These are phyloP conservation scores for Circaetus gallicus DNA, from an alignment of 2,113 vertebrate genomes.

Conservation along the genomic window DNA sequence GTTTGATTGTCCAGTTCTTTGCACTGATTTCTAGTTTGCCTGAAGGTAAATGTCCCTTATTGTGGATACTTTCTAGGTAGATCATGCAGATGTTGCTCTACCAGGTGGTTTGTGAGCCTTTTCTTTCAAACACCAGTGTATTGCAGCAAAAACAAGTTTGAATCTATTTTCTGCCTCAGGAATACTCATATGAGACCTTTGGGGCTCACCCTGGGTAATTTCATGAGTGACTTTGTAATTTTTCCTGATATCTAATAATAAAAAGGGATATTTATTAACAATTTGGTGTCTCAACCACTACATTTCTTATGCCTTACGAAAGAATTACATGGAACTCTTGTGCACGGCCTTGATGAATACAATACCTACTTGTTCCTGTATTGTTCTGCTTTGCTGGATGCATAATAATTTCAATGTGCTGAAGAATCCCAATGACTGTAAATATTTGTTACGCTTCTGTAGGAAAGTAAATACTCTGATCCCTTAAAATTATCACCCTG, in stretches of 20 bases:
- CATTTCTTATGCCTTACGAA: not conserved
- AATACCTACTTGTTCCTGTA: not conserved
- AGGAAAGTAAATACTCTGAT: not conserved
- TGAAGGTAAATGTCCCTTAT: not conserved
- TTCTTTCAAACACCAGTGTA: not conserved
- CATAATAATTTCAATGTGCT: not conserved
- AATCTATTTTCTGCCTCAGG: not conserved
- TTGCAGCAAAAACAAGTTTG: not conserved
- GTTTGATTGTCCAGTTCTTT: not conserved
- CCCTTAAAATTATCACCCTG: not conserved
- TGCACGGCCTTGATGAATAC: not conserved
- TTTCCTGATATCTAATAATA: not conserved
- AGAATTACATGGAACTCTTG: not conserved
- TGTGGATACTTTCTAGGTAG: not conserved
- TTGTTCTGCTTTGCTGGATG: not conserved
- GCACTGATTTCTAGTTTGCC: not conserved
- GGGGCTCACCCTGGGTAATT: not conserved
- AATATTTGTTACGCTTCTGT: not conserved
- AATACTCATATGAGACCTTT: not conserved
- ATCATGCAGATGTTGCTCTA: not conserved
- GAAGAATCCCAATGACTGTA: not conserved
- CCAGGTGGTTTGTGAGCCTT: not conserved
- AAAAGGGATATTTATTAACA: not conserved
- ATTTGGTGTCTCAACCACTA: not conserved
- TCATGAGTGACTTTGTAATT: not conserved